Evolutionary conservation across 2,113 vertebrate species (phyloP).

Genomic region (Ciconia boyciana): DNA sequence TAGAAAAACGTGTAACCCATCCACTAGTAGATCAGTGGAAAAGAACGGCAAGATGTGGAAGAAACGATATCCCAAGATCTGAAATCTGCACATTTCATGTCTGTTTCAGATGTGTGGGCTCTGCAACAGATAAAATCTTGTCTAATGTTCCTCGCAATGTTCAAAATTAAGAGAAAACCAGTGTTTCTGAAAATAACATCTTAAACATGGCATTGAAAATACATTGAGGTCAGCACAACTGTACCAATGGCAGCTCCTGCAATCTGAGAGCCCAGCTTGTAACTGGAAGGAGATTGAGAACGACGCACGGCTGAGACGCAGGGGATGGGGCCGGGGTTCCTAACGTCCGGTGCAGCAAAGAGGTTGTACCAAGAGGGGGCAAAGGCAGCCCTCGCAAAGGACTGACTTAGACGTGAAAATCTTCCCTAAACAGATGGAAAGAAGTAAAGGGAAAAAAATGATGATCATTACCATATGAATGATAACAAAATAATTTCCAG

Average conservation of each 20-base stretch:
- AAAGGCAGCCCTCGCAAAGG: neutral
- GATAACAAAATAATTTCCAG: neutral
- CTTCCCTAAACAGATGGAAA: neutral
- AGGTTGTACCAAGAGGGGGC: neutral
- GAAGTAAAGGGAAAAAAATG: accelerated
- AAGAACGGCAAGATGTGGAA: neutral
- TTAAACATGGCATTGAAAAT: neutral
- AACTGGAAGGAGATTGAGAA: neutral
- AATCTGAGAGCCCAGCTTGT: neutral
- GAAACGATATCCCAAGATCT: neutral
- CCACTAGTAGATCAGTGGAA: neutral
- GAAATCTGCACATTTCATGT: neutral
- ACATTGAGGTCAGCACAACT: neutral
- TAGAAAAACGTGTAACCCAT: neutral
- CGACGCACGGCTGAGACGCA: accelerated
- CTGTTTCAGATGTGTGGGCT: neutral
- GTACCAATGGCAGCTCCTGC: neutral
- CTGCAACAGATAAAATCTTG: neutral
- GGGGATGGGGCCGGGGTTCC: neutral
- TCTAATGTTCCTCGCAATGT: neutral
- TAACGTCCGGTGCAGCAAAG: accelerated
- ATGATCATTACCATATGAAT: neutral
- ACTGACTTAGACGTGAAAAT: neutral
- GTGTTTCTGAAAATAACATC: neutral
- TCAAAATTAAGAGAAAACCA: neutral